These are phyloP conservation scores for Rotaria magnacalcarata DNA, from an alignment of 2,888 invertebrate species.

Conservation along the genomic window DNA sequence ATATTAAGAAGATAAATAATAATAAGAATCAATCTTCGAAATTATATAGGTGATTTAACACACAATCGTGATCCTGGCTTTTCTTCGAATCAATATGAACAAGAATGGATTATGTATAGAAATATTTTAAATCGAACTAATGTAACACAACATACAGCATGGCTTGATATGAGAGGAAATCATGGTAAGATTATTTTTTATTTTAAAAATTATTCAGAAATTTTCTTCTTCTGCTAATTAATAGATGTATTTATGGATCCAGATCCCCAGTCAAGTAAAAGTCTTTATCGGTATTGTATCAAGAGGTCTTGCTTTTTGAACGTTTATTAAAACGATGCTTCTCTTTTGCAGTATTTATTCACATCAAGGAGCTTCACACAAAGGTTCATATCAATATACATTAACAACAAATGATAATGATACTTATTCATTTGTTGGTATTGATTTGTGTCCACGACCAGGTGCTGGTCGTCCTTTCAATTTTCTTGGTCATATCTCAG, in stretches of 20 bases:
- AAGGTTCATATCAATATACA: constrained; percentile 50
- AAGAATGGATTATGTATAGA: constrained; percentile 77
- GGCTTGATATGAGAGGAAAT: constrained; percentile 85
- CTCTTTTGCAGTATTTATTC: constrained; percentile 67
- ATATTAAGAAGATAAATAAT: background rate
- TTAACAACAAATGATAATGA: constrained; percentile 61
- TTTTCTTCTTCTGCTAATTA: background rate
- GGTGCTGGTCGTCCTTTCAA: constrained; percentile 82
- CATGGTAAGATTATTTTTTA: constrained; percentile 67
- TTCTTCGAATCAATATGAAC: constrained; percentile 73
- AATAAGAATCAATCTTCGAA: background rate
- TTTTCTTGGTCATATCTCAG: constrained; percentile 69
- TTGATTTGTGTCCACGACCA: constrained; percentile 80
- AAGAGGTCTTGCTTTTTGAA: too few relatives aligned
- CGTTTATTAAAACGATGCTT: background rate
- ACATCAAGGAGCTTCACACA: constrained; percentile 69
- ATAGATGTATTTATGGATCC: constrained; percentile 44
- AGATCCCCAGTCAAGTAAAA: constrained; percentile 8
- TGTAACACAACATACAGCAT: constrained; percentile 69
- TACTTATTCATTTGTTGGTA: constrained; percentile 73
- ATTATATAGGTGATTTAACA: constrained; percentile 1
- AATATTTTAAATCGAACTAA: constrained; percentile 68
- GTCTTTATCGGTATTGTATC: constrained; percentile 37
- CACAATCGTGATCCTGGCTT: background rate
- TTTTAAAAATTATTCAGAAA: background rate